Evolutionary conservation across 2,888 invertebrate genomes (phyloP).

Genomic region (Eugnorisma glareosa): DNA sequence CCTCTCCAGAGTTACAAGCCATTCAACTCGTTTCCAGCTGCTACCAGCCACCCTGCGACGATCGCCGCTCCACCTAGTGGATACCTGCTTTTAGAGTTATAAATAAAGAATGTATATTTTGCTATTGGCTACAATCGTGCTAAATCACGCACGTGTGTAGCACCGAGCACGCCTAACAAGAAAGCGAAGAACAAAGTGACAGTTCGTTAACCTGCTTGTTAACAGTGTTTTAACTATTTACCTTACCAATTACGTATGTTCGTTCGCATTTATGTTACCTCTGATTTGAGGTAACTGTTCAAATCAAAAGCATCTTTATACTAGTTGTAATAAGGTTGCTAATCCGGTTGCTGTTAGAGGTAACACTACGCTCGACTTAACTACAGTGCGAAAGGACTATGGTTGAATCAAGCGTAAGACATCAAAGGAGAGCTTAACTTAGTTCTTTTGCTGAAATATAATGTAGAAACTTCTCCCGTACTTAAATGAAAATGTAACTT

Average conservation of each 20-base stretch:
- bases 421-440: neutral
- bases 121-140: neutral
- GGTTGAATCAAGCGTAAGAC: neutral
- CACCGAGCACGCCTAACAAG: constrained; percentile 4
- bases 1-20: neutral
- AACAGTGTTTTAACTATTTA: neutral
- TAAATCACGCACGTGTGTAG: neutral
- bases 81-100: neutral
- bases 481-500: neutral
- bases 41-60: neutral
- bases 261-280: neutral
- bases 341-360: neutral
- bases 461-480: neutral
- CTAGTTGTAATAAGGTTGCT: neutral
- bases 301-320: neutral
- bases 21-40: neutral
- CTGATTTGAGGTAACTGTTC: neutral
- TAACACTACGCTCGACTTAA: too few species aligned
- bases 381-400: neutral
- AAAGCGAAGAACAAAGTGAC: neutral
- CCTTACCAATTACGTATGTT: neutral
- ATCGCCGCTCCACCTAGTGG: neutral
- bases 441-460: neutral
- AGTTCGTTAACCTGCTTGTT: constrained; percentile 23
- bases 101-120: neutral